Base-by-base conservation (phyloP, 2,797 vertebrate genomes). In the Eremophila alpestris region DNA sequence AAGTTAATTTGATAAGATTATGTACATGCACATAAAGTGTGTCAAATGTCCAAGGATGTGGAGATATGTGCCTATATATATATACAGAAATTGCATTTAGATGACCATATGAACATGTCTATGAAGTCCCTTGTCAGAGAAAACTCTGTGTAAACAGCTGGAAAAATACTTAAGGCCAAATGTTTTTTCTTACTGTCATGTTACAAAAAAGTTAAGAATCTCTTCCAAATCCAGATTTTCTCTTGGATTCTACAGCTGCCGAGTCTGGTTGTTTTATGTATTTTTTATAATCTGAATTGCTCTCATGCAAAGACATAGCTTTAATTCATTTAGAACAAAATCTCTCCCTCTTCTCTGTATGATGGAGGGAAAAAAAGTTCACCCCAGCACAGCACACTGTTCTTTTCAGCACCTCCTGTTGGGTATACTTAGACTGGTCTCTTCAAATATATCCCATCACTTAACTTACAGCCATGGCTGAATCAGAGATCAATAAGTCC, bases 221-320 rank as follows among this genome's bases (percentile, higher is more conserved):
- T 90, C 74, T 88, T 96, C 52, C 70, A 95, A 94, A 96, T 92
- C 83, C 94, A 83, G 75, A 90, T 87, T 92, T 92, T 94, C 88
- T 93, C 67, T 88, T 52, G 48, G 58, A 94, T 95, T 95, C 90
- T 93, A 88, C 94, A 97, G 85, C 96, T 97, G 95, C 74, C 4
- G 32, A 83, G 85, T 85, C 87, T 92, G 55, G 92, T 90, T 95
- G 90, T 89, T 95, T n/a, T 95, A 96, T 97, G 95, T 89, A 95
- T 95, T 96, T 97, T 97, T 97, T 82, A 97, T 97, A 74, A 64
- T 91, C 45, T 81, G 93, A 86, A 92, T 88, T 60, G 67, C 64
- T 95, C 12, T 91, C 71, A 58, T 63, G 77, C 52, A 92, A 94
- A 96, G 62, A 78, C 87, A 90, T 41, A 2, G 49, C 94, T 96